A percentile compares a stretch with the other conserved stretches of the same genome.
Evolutionary conservation across 2,888 invertebrate species (phyloP).

Genomic region (Unio delphinus): DNA sequence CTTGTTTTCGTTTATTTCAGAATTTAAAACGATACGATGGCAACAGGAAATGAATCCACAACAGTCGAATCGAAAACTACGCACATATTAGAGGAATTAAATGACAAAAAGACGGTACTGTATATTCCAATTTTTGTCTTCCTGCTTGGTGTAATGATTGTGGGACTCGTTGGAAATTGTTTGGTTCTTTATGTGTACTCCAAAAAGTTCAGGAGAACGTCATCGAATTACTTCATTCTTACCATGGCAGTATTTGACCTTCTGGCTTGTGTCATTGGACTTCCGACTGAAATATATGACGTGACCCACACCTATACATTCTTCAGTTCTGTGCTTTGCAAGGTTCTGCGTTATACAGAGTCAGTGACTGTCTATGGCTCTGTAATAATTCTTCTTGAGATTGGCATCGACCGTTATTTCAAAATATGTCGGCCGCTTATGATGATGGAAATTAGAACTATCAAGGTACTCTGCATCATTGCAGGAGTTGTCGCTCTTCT

Average conservation of each 20-base stretch:
- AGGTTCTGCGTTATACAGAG: slow-evolving; percentile 51
- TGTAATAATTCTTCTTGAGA: slow-evolving; percentile 53
- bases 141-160: slow-evolving; percentile 46
- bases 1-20: no score
- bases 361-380: slow-evolving; percentile 56
- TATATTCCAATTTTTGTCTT: slow-evolving; percentile 56
- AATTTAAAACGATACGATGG: no score
- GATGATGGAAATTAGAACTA: slow-evolving; percentile 47
- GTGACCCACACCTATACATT: slow-evolving; percentile 56
- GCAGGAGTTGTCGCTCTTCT: slow-evolving; percentile 47
- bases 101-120: slow-evolving; percentile 44
- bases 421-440: slow-evolving; percentile 58
- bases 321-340: slow-evolving; percentile 50
- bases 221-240: slow-evolving; percentile 61
- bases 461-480: slow-evolving; percentile 48
- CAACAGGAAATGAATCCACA: no score
- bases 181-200: slow-evolving; percentile 57
- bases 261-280: slow-evolving; percentile 52
- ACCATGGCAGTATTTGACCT: slow-evolving; percentile 62
- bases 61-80: neutral
- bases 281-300: slow-evolving; percentile 59
- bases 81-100: slow-evolving; percentile 26
- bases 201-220: slow-evolving; percentile 51
- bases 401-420: slow-evolving; percentile 61
- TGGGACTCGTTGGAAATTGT: slow-evolving; percentile 54